Base-by-base conservation (phyloP, 2,888 invertebrate species). In the Toxonevra muliebris region DNA sequence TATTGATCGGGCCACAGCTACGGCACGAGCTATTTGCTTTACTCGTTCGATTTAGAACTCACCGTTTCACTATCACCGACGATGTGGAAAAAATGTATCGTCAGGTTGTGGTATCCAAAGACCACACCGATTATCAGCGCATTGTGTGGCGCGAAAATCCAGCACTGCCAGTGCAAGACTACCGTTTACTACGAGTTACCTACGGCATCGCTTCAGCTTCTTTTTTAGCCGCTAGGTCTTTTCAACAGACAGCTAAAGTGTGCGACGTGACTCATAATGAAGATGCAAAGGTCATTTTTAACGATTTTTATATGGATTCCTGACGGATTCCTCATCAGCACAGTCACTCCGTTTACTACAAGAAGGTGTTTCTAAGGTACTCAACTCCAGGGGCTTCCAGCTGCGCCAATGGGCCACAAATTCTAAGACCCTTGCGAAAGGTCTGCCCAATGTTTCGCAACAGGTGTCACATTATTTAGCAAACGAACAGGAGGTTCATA, bases 11-110 rank as follows among this genome's bases (percentile, higher is more conserved):
- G 1, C 70, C 71, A 1, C 72, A 65, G 41, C 64, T 73, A 1
- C 71, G 71, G 20, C 59, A 62, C 43, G 71, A 72, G 42, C 48
- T 73, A 1, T 69, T 66, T 54, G 50, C 68, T 1, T 69, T 68
- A 5, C 42, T 66, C 0, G n/a, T 68, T 8, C 66, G 67, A 2
- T 41, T 73, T 13, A 50, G 71, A 50, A 61, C 70, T 11, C 69
- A 70, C 48, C 70, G 65, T 12, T 70, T 65, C 50, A 63, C 69
- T 40, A 66, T 72, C 53, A 65, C 53, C 48, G 69, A 67, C 7
- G 70, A 71, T 41, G 65, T 71, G 20, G 69, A 55, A 10, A 69
- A 71, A 53, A 74, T 71, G 68, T 71, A 71, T 42, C 66, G 69
- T 19, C 69, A 72, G 19, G 69, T 65, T 10, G 30, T 48, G 30